Base-by-base conservation (phyloP, 2,888 invertebrate species). In the Cantharis lateralis region DNA sequence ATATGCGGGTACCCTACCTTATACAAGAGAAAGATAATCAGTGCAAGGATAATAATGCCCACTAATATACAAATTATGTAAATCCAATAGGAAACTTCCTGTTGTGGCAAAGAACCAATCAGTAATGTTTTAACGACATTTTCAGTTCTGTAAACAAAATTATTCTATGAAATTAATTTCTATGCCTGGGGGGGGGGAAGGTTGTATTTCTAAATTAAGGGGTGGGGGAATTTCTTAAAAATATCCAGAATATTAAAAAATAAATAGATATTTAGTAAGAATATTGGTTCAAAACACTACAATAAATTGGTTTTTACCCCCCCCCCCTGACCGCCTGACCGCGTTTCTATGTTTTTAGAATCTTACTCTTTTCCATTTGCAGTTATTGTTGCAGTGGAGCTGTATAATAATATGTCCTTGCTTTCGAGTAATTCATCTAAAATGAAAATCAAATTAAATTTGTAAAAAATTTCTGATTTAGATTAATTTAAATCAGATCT, bases 31-130 rank as follows among this genome's bases (percentile, higher is more conserved):
- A 84, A 85, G 1, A 87, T 83, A 9, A 89, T 86, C 3, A 84
- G 79, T 18, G 85, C 84, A 9, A 90, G 78, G 1, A 89, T 74
- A 1, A 88, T 10, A 0, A 89, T 48, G 0, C 89, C 89, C 10
- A 83, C 82, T 0, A 88, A 71, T 0, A 84, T 81, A 2, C 88
- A 88, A 0, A 87, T 83, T 32, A 89, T 84, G 15, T 86, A 64
- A 0, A 88, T 87, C 89, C 89, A 89, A 3, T 88, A 78, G 0
- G 88, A 87, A 0, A 84, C 83, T 0, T 85, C 83, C 0, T 70
- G 15, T 62, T 70, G 71, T 1, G 18, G 48, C 16, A 72, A 15
- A 3, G 76, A 71, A 7, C 81, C 79, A 68, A 78, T 79, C 28
- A 82, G 70, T 16, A 78, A 16, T 1, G 82, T 80, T 10, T 62